Evolutionary conservation across 2,113 vertebrate species (phyloP), one percentile per base, ranked within the genome.

Genomic region (Buteo buteo): DNA sequence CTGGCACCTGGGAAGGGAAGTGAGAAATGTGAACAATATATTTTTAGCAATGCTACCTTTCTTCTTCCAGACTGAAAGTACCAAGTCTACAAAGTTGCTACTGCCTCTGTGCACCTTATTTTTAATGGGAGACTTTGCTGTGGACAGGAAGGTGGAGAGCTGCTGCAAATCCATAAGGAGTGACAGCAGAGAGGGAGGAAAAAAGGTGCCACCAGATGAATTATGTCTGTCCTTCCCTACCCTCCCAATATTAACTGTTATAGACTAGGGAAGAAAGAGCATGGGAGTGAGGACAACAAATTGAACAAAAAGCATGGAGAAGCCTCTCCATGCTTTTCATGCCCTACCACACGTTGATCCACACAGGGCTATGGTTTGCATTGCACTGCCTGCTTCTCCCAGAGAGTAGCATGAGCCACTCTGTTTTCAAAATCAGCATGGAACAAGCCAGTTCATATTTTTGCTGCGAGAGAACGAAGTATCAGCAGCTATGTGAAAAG

Each of bases 401-500:
- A 36, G 20, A 32, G 8, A 70, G 36, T 0, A 74, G 40, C 10
- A 2, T 4, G 9, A 73, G 36, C 38, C 26, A 42, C 31, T n/a
- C 61, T 32, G 31, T 28, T 80, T 72, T 38, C 38, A 59, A 83
- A 86, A 66, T 45, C 67, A 64, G 25, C 8, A 8, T 9, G 1
- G 38, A 85, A 72, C 19, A 82, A 82, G 26, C 5, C 80, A 59
- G n/a, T 61, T 52, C 14, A 0, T 76, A 45, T 28, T 85, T 76
- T 32, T 77, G 42, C 58, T 50, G 25, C 0, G 0, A 80, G 34
- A 85, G 31, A 84, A 94, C 0, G 0, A 93, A 67, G 36, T 22
- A 93, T 7, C 61, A 77, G 87, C 32, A 82, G 34, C 58, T 84
- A 12, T 12, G 29, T 55, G 59, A 57, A 76, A 72, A 90, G 40